Percentiles rank a stretch among this genome's conserved stretches.
These are phyloP conservation scores for Sander lucioperca DNA, from an alignment of 2,113 vertebrate species.

Conservation along the genomic window DNA sequence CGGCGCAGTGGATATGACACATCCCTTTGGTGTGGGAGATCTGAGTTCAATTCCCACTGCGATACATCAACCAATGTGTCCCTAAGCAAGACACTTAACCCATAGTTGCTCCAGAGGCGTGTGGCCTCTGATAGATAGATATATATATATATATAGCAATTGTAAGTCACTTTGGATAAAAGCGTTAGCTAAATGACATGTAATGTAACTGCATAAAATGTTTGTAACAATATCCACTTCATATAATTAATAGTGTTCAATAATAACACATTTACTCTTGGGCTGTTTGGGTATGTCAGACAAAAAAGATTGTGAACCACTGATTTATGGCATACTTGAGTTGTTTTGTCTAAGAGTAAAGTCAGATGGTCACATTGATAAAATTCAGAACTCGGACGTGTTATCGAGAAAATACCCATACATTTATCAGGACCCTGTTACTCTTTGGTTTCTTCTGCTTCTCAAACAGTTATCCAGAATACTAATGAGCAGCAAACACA, in stretches of 20 bases:
- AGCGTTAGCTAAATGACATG: too few species aligned
- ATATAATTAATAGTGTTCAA: not conserved
- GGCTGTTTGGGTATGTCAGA: not conserved
- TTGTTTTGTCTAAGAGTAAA: not conserved
- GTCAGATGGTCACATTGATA: not conserved
- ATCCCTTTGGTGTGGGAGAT: too few species aligned
- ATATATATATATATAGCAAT: too few species aligned
- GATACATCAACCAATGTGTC: too few species aligned
- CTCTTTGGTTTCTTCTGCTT: not conserved
- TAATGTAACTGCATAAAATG: not conserved
- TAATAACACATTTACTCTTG: not conserved
- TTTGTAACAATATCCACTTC: not conserved
- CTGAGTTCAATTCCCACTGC: too few species aligned
- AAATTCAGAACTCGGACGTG: not conserved
- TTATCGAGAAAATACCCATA: not conserved
- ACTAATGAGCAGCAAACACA: constrained; percentile 19
- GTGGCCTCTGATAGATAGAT: too few species aligned
- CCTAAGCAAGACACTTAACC: too few species aligned
- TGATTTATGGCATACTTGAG: not conserved
- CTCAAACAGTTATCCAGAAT: not conserved
- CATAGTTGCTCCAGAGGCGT: too few species aligned
- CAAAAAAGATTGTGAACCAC: not conserved
- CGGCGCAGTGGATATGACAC: too few species aligned
- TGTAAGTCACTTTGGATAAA: too few species aligned
- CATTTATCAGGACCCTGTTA: not conserved